Base-by-base conservation (phyloP, 2,888 invertebrate genomes). In the Mechanitis mazaeus region DNA sequence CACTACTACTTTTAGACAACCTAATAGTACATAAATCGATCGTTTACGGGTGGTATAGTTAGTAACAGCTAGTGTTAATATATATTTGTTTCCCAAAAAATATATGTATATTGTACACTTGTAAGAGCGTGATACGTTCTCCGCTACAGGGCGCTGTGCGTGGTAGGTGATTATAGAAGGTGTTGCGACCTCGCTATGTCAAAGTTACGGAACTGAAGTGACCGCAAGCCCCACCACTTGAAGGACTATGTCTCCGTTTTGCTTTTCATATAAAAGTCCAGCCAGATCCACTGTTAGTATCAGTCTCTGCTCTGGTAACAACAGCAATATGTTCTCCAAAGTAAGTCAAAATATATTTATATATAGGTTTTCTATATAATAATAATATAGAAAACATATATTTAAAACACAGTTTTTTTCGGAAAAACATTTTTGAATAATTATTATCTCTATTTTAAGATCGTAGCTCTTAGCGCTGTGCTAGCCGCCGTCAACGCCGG, bases 401-500 rank as follows among this genome's bases (percentile, higher is more conserved):
- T 20, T 20, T 20, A 20, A 20, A 20, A 20, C 20, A 20, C 20
- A 20, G 20, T 20, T 20, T 20, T 20, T 20, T 20, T 20, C 20
- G 20, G 20, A 20, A 20, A 20, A 20, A 20, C 20, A 20, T 20
- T 20, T 20, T 20, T 20, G 20, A 20, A 20, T 20, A 20, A 20
- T 20, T 31, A 35, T 59, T 45, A 9, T 20, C 7, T 35, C 65
- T 67, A 53, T 63, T 69, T 75, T 42, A 69, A 90, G 90, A 81
- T 90, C 67, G 75, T 90, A 72, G 84, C 85, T 70, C 75, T 91
- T 70, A 80, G 86, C 81, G 85, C 89, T 77, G 78, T 91, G 77
- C 72, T 91, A 87, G 87, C 86, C 63, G 83, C 91, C 33, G 90
- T 90, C 72, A 91, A 87, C 75, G 92, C 92, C 56, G 93, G 92